A percentile compares a stretch with the other conserved stretches of the same genome.
Evolutionary conservation across 2,113 vertebrate species (phyloP).

Genomic region (Nerophis lumbriciformis): DNA sequence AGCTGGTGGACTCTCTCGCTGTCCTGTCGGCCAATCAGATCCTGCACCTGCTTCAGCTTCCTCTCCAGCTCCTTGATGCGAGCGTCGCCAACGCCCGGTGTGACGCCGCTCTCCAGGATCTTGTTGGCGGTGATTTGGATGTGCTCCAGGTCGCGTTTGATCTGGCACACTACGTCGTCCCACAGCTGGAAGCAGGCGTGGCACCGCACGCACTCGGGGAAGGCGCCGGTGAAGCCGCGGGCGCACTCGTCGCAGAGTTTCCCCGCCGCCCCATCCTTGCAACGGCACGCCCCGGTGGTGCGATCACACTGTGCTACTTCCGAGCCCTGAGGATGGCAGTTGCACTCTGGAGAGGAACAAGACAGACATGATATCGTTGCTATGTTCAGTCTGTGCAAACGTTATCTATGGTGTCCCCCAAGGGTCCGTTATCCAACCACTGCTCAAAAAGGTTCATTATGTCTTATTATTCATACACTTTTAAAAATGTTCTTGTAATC

Average conservation of each 20-base stretch:
- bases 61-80: slow-evolving; percentile 71
- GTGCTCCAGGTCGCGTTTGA: slow-evolving; percentile 58
- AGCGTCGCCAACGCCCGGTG: slow-evolving; percentile 36
- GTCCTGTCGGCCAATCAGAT: slow-evolving; percentile 51
- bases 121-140: slow-evolving; percentile 43
- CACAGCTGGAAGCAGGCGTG: slow-evolving; percentile 82
- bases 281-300: slow-evolving; percentile 69
- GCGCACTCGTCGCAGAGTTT: slow-evolving; percentile 72
- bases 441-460: too few relatives aligned
- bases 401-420: too few relatives aligned
- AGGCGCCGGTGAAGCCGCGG: slow-evolving; percentile 74
- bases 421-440: too few relatives aligned
- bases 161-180: slow-evolving; percentile 66
- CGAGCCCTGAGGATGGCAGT: slow-evolving; percentile 71
- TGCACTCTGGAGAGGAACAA: slow-evolving; percentile 69
- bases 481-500: too few relatives aligned
- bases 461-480: too few relatives aligned
- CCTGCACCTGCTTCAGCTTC: slow-evolving; percentile 57
- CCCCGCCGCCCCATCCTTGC: slow-evolving; percentile 67
- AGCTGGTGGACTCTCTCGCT: slow-evolving; percentile 49
- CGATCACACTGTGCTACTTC: slow-evolving; percentile 73
- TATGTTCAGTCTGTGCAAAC: too few relatives aligned
- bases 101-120: slow-evolving; percentile 58
- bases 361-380: not conserved
- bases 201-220: slow-evolving; percentile 74